Percentiles rank a stretch among this genome's conserved stretches.
These are phyloP conservation scores for Sylvia atricapilla DNA, from an alignment of 2,113 vertebrate genomes.

Conservation along the genomic window DNA sequence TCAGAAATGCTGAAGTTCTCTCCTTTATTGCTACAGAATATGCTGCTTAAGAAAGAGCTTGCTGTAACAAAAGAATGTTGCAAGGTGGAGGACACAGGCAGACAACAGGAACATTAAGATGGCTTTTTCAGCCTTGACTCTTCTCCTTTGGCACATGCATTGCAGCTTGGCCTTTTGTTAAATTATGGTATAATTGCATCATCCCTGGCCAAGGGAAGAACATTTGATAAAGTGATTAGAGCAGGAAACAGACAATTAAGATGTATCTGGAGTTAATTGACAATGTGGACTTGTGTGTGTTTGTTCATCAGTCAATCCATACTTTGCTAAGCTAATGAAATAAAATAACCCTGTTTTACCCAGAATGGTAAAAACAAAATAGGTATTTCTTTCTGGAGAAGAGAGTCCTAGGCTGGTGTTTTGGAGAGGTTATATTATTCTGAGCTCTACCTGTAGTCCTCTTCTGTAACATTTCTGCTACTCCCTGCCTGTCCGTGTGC, in stretches of 20 bases:
- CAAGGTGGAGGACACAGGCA: not conserved
- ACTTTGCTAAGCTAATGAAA: not conserved
- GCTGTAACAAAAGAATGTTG: not conserved
- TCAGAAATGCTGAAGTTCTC: not conserved
- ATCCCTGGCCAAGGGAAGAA: not conserved
- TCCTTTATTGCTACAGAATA: not conserved
- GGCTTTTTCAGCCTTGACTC: not conserved
- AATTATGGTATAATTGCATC: slow-evolving; percentile 6
- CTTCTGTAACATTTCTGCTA: not conserved
- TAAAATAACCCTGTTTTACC: not conserved
- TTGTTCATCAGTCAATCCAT: not conserved
- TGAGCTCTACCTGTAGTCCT: not conserved
- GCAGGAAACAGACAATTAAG: slow-evolving; percentile 14
- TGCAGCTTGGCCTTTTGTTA: not conserved
- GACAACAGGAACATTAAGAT: not conserved
- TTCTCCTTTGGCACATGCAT: not conserved
- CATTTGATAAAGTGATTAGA: not conserved
- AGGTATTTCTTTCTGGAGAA: not conserved
- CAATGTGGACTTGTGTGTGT: not conserved
- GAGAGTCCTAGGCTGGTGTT: not conserved
- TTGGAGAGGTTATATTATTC: not conserved
- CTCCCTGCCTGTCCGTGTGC: not conserved
- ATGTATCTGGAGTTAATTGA: not conserved
- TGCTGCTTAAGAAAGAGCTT: not conserved
- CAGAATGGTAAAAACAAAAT: not conserved